Evolutionary conservation across 1,140 invertebrate species (phyloP).

Genomic region (Eciton burchellii): DNA sequence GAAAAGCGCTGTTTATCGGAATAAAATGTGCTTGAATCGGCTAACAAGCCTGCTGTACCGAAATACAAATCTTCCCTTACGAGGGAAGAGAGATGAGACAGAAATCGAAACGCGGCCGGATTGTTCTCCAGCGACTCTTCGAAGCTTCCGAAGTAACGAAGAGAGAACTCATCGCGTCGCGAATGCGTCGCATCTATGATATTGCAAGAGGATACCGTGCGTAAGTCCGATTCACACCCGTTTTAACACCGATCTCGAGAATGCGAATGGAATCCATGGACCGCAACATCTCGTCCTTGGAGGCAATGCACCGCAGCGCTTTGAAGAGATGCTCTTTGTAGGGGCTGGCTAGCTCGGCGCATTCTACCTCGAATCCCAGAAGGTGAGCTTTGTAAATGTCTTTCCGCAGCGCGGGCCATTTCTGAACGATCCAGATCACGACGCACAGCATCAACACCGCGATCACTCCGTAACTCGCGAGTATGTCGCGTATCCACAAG

Average conservation of each 20-base stretch:
- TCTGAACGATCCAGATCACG: slow-evolving; percentile 59
- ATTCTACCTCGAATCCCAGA: slow-evolving; percentile 80
- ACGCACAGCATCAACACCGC: slow-evolving; percentile 47
- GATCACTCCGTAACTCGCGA: slow-evolving; percentile 75
- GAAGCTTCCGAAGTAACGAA: background rate
- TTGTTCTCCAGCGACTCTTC: background rate
- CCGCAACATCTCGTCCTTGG: slow-evolving; percentile 73
- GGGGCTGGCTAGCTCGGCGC: slow-evolving; percentile 72
- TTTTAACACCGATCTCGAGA: slow-evolving; percentile 83
- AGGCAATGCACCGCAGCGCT: slow-evolving; percentile 67
- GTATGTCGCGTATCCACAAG: slow-evolving; percentile 79
- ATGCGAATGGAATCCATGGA: slow-evolving; percentile 76
- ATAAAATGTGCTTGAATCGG: no score
- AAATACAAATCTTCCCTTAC: background rate
- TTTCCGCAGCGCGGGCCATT: slow-evolving; percentile 74
- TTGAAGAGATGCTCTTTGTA: slow-evolving; percentile 77
- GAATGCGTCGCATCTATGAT: background rate
- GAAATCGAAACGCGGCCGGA: background rate
- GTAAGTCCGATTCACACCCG: slow-evolving; percentile 69
- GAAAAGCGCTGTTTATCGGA: no score
- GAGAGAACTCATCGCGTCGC: background rate
- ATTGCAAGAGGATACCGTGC: background rate
- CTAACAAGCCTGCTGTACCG: background rate
- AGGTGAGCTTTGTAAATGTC: slow-evolving; percentile 76
- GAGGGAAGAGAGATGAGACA: background rate